Evolutionary conservation across 2,113 vertebrate genomes (phyloP), one percentile per base, ranked within the genome.

Genomic region (Bubo bubo): DNA sequence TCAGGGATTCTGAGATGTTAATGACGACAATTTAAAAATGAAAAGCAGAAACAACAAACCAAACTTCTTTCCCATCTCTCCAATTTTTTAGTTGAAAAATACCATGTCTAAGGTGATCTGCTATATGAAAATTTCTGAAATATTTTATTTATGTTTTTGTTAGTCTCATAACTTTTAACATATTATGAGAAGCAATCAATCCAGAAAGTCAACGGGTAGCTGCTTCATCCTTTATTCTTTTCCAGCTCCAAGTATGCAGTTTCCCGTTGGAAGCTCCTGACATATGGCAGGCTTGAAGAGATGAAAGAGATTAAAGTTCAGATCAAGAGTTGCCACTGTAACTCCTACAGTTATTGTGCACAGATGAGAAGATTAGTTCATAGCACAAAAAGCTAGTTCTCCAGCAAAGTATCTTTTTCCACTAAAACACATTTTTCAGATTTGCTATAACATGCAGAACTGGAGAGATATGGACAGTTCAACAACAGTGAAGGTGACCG

Each of bases 1-100:
- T 28, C 2, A 1, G 35, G 26, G 15, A 35, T 10, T 71, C 13
- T 11, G 5, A 67, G 34, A 19, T 32, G 26, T 39, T 49, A 41
- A 39, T 2, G 0, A 11, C 0, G 1, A 56, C 10, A 22, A 35
- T 20, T 83, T 72, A 12, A 52, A 43, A 27, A 59, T 5, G 6
- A 68, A 76, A 88, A 55, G 27, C 10, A 89, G 72, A 71, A 90
- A 70, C 30, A 74, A 84, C 20, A 66, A 49, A 32, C 6, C n/a
- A 14, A 83, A 86, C 4, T 45, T 30, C 35, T 7, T 62, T 34
- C 41, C 23, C 16, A 45, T 20, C 12, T 26, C 30, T 82, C 15
- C 60, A 32, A 3, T 1, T 21, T 21, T 60, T 74, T 4, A 45
- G 52, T 1, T 53, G 30, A 58, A 41, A 59, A 21, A 11, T 6